Conservation (phyloP, 2,888 invertebrate species). For the Melitaea athalia region DNA sequence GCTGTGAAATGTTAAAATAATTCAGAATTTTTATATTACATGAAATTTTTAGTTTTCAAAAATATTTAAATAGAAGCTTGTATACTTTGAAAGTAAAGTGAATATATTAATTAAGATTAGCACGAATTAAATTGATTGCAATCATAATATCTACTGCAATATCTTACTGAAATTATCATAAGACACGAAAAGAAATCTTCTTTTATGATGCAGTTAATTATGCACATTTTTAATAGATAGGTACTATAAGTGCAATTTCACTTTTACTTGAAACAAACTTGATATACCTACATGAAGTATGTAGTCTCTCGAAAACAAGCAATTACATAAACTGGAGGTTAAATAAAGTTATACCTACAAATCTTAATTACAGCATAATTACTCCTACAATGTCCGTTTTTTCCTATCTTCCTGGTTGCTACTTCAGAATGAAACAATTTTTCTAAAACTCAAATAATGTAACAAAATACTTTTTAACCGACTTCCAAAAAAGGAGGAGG, state of each 20-base stretch:
- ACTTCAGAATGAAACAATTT: no score
- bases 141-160: conserved; percentile 15
- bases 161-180: conserved; percentile 23
- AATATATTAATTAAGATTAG: conserved; percentile 17
- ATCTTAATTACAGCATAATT: no score
- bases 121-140: neutral
- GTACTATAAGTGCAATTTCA: conserved; percentile 1
- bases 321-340: no score
- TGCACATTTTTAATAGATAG: conserved; percentile 36
- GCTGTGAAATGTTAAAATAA: no score
- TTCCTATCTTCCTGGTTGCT: no score
- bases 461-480: no score
- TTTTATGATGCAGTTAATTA: conserved; percentile 16
- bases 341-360: no score
- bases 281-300: no score
- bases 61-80: neutral
- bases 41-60: neutral
- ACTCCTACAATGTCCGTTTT: no score
- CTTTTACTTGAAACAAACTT: conserved; percentile 9
- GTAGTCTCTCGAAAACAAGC: no score
- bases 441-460: no score
- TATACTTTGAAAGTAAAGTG: neutral
- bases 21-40: neutral
- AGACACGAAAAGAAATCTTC: conserved; percentile 25
- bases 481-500: no score